These are phyloP conservation scores for Oxyura jamaicensis DNA, from an alignment of 2,113 vertebrate species.

Conservation along the genomic window DNA sequence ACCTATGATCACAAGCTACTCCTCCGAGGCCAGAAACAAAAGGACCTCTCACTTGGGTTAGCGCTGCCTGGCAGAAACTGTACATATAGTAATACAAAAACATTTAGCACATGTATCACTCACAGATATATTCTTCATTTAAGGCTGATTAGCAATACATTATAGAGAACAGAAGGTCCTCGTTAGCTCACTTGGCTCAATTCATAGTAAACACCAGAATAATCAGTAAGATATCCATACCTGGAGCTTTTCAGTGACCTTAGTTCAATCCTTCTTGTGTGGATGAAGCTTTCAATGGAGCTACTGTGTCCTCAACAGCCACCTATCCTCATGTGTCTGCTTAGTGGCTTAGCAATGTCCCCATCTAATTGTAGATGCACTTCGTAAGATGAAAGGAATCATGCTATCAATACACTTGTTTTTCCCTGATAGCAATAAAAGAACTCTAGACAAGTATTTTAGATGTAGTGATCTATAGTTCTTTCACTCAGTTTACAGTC, in stretches of 20 bases:
- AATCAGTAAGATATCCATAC: background rate
- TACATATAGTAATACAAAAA: background rate
- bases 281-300: background rate
- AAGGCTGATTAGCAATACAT: background rate
- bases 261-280: background rate
- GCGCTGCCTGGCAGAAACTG: background rate
- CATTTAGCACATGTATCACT: background rate
- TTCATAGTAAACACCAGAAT: background rate
- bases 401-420: background rate
- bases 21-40: background rate
- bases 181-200: background rate
- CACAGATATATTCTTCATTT: background rate
- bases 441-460: background rate
- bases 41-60: background rate
- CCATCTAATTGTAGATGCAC: background rate
- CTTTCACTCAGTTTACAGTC: background rate
- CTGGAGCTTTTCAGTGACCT: background rate
- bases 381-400: background rate
- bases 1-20: background rate
- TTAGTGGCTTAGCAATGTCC: background rate
- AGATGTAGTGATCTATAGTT: background rate
- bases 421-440: background rate
- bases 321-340: background rate
- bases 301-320: background rate
- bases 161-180: background rate